Evolutionary conservation across 2,888 invertebrate genomes (phyloP).

Genomic region (Agriopis aurantiaria): DNA sequence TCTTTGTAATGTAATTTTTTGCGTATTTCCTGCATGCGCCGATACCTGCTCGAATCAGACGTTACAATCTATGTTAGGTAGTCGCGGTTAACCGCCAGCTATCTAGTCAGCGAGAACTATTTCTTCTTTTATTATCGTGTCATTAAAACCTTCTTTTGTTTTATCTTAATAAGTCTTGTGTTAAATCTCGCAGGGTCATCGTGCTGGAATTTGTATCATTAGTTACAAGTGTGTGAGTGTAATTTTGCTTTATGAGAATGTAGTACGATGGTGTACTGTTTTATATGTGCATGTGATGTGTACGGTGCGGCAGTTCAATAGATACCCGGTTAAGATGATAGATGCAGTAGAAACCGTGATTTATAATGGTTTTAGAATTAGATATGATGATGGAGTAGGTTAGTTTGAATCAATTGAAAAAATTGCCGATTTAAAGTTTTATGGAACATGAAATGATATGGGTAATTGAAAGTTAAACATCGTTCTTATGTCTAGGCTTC

Average conservation of each 20-base stretch:
- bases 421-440: constrained; percentile 38
- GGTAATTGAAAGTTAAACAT: constrained; percentile 28
- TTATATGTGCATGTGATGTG: constrained; percentile 17
- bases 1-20: too few species aligned
- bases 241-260: neutral
- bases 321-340: constrained; percentile 46
- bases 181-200: neutral
- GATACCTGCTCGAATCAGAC: too few species aligned
- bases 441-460: constrained; percentile 40
- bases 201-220: neutral
- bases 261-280: constrained; percentile 7
- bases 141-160: too few species aligned
- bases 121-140: too few species aligned
- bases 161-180: neutral
- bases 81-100: too few species aligned
- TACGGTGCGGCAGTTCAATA: constrained; percentile 42
- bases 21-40: too few species aligned
- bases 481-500: constrained; percentile 2
- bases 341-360: constrained; percentile 47
- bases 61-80: too few species aligned
- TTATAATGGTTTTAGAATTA: constrained; percentile 48
- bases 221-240: neutral
- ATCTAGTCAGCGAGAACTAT: too few species aligned
- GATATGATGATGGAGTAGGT: constrained; percentile 46
- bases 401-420: constrained; percentile 32